A percentile compares a stretch with the other conserved stretches of the same genome.
Conservation (phyloP, 2,888 invertebrate species). For the Apoda limacodes region DNA sequence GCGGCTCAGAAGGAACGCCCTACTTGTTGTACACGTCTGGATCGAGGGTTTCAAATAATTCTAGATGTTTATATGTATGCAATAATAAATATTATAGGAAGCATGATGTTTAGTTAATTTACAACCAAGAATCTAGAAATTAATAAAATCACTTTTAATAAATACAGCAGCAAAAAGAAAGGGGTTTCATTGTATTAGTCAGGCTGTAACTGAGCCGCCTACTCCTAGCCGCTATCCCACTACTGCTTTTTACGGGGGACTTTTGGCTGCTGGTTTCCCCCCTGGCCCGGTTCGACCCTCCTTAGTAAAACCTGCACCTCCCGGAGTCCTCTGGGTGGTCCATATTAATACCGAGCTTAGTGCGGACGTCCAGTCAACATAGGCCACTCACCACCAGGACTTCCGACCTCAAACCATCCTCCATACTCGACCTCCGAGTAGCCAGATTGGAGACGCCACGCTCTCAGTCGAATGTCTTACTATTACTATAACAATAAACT, state of each 20-base stretch:
- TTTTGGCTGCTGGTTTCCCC: conserved; percentile 99
- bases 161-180: conserved; percentile 60
- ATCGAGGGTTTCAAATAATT: no score
- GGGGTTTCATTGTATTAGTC: conserved; percentile 63
- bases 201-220: conserved; percentile 88
- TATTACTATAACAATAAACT: conserved; percentile 24
- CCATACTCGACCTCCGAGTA: conserved; percentile 90
- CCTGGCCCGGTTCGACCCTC: conserved; percentile 92
- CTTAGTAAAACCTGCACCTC: conserved; percentile 84
- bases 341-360: conserved; percentile 98
- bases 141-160: no score
- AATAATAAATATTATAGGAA: no score
- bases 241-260: conserved; percentile 97
- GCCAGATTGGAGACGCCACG: conserved; percentile 97
- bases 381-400: conserved; percentile 34
- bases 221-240: conserved; percentile 99
- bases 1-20: no score
- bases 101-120: no score
- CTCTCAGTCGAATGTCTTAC: conserved; percentile 75
- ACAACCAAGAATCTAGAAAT: no score
- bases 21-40: no score
- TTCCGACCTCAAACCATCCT: conserved; percentile 92
- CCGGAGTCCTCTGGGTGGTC: conserved; percentile 83
- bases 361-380: conserved; percentile 77
- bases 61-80: no score